Evolutionary conservation across 2,888 invertebrate genomes (phyloP).

Genomic region (Heteropelma amictum): DNA sequence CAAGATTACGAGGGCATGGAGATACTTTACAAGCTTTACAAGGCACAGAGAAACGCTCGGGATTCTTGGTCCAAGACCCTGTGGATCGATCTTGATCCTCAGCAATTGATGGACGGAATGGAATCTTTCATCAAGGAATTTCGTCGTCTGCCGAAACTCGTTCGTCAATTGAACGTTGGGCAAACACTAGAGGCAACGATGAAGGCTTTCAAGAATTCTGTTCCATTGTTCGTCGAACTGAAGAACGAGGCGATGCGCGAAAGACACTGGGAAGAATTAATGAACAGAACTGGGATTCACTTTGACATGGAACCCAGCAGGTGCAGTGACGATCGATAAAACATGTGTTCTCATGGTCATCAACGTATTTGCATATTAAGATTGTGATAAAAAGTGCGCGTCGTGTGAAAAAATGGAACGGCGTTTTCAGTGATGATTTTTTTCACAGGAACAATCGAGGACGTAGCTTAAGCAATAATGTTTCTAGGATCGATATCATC

Average conservation of each 20-base stretch:
- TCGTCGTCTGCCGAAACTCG: constrained; percentile 84
- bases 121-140: constrained; percentile 90
- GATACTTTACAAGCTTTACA: constrained; percentile 87
- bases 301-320: constrained; percentile 92
- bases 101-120: constrained; percentile 90
- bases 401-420: too few relatives aligned
- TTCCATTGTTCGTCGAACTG: constrained; percentile 93
- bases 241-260: constrained; percentile 94
- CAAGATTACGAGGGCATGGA: constrained; percentile 85
- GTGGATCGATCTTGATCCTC: constrained; percentile 93
- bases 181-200: constrained; percentile 87
- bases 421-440: too few relatives aligned
- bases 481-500: constrained; percentile 34
- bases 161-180: constrained; percentile 82
- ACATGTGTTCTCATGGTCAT: neutral
- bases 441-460: too few relatives aligned
- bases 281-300: constrained; percentile 88
- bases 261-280: constrained; percentile 93
- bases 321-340: constrained; percentile 62
- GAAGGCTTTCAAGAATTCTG: constrained; percentile 92
- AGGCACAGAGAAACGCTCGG: constrained; percentile 86
- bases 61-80: constrained; percentile 92
- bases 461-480: neutral
- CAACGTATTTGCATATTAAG: neutral
- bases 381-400: too few relatives aligned